Percentiles rank a stretch among this genome's conserved stretches.
Evolutionary conservation across 2,113 vertebrate species (phyloP).

Genomic region (Noctilio leporinus): DNA sequence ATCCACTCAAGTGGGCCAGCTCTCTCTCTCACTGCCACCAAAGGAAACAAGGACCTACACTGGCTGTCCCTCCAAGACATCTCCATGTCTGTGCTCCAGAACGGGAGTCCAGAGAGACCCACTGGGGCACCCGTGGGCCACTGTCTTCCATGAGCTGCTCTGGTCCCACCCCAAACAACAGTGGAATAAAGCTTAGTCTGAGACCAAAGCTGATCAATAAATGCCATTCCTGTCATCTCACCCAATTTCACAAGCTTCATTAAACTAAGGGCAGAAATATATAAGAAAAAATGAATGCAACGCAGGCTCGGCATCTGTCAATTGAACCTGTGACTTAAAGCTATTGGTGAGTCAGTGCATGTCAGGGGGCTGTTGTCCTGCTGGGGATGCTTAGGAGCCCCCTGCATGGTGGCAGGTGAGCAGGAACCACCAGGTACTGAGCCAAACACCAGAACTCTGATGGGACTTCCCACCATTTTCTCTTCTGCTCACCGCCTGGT

Average conservation of each 20-base stretch:
- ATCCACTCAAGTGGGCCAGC: background rate
- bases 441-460: background rate
- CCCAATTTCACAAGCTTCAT: background rate
- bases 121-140: background rate
- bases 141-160: background rate
- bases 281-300: background rate
- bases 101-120: background rate
- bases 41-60: background rate
- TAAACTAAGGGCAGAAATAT: background rate
- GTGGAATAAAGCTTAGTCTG: background rate
- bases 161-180: background rate
- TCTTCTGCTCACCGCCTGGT: too few relatives aligned
- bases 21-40: background rate
- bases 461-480: background rate
- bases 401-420: rapidly evolving
- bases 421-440: background rate
- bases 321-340: background rate
- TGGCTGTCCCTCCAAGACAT: background rate
- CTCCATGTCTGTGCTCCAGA: background rate
- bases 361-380: background rate
- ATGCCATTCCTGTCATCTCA: too few relatives aligned
- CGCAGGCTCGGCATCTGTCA: background rate
- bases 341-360: background rate
- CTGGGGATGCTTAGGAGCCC: too few relatives aligned
- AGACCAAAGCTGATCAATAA: background rate